Conservation (phyloP, 2,113 vertebrate genomes). For the Erpornis zantholeuca region DNA sequence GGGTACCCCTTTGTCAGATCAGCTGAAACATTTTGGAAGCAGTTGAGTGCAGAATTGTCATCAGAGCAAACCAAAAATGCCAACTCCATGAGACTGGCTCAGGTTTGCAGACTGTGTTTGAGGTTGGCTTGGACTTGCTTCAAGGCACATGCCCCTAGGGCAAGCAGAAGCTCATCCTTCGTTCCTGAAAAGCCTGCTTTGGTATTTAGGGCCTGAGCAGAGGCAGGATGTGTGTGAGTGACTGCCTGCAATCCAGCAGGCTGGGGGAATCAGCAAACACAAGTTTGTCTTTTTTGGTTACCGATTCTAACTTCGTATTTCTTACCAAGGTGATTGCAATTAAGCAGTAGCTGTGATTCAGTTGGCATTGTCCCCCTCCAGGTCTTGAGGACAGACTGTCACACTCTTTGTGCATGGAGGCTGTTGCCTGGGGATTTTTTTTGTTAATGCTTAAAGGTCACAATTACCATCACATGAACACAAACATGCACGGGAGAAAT, state of each 20-base stretch:
- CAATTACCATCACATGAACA: conserved; percentile 16
- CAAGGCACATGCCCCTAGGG: accelerated
- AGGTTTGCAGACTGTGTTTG: not conserved
- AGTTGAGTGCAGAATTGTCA: not conserved
- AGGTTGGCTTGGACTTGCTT: not conserved
- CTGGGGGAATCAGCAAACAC: not conserved
- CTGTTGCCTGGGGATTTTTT: not conserved
- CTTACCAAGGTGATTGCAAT: not conserved
- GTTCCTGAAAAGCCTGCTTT: not conserved
- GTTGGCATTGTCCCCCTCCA: not conserved
- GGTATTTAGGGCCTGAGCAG: not conserved
- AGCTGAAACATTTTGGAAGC: not conserved
- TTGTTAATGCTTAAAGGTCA: conserved; percentile 1
- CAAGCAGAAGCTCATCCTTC: not conserved
- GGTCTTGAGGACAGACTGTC: not conserved
- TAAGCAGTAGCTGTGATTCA: not conserved
- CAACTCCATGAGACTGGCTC: not conserved
- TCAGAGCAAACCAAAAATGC: not conserved
- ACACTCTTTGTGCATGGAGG: not conserved
- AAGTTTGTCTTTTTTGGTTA: not conserved
- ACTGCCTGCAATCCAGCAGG: not conserved
- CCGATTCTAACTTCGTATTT: not conserved
- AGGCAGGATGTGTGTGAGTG: not conserved
- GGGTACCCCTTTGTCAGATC: not conserved
- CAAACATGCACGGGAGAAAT: not conserved